phyloP scores from a whole-genome alignment of 1,140 invertebrate genomes.

The Theocolax elegans region DNA sequence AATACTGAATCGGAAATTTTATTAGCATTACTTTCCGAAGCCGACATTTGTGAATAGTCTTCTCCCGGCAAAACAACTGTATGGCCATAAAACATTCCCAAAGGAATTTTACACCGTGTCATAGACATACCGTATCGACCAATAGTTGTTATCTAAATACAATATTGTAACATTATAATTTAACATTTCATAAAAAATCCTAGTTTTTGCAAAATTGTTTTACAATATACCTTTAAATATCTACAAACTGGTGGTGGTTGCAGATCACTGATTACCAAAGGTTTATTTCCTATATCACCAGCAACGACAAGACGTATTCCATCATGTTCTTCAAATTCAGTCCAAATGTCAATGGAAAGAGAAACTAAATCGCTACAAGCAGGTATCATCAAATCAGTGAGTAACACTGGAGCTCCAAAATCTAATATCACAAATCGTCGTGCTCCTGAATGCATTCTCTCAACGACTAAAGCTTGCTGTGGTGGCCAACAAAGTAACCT shows the following conservation, averaged over 20 bases:
- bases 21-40: conserved; percentile 52
- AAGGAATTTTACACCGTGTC: conserved; percentile 87
- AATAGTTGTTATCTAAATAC: conserved; percentile 80
- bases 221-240: conserved; percentile 80
- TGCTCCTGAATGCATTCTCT: conserved; percentile 91
- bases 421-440: conserved; percentile 89
- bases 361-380: conserved; percentile 87
- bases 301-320: conserved; percentile 85
- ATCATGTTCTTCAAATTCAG: conserved; percentile 84
- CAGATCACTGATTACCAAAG: conserved; percentile 86
- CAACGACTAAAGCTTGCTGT: conserved; percentile 89
- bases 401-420: conserved; percentile 84
- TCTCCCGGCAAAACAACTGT: conserved; percentile 80
- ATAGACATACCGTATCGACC: conserved; percentile 91
- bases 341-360: conserved; percentile 90
- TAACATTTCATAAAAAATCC: conserved; percentile 20
- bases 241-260: conserved; percentile 89
- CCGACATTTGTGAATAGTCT: conserved; percentile 69
- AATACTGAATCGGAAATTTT: conserved; percentile 58
- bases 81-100: conserved; percentile 93
- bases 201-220: not conserved
- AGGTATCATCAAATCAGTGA: conserved; percentile 91
- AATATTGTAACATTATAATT: not conserved
- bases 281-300: conserved; percentile 84
- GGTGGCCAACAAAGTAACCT: conserved; percentile 80